phyloP scores from a whole-genome alignment of 2,113 vertebrate species.

The Pedionomus torquatus region DNA sequence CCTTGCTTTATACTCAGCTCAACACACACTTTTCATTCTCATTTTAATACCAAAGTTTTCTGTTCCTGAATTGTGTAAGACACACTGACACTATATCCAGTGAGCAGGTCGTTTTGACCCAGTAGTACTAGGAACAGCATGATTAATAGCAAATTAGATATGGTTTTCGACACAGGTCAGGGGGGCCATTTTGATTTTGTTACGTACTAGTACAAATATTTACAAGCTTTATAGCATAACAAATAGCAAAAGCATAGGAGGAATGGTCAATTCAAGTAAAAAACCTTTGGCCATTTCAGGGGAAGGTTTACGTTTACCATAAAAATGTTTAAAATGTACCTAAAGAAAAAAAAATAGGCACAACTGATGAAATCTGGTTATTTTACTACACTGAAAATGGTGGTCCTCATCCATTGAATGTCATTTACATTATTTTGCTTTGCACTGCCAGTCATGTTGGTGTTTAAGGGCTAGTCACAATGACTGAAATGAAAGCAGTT shows the following conservation, averaged over 20 bases:
- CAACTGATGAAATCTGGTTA: background rate
- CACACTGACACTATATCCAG: background rate
- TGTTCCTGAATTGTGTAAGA: background rate
- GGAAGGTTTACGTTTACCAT: background rate
- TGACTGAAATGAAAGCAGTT: background rate
- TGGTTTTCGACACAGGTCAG: background rate
- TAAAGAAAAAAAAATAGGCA: background rate
- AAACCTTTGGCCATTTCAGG: background rate
- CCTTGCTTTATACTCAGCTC: background rate
- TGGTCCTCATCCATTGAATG: background rate
- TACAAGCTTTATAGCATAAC: background rate
- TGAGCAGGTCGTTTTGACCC: constrained; percentile 3
- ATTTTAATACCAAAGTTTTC: background rate
- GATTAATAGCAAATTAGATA: background rate
- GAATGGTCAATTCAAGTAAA: background rate
- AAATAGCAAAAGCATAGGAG: background rate
- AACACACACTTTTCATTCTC: background rate
- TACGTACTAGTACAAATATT: background rate
- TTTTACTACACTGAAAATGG: background rate
- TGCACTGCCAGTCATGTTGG: background rate
- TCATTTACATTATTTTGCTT: background rate
- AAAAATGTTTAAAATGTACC: background rate
- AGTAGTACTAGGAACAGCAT: background rate
- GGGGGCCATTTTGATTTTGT: background rate
- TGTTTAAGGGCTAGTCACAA: background rate